Conservation (phyloP, 2,888 invertebrate genomes). For the Epiblema foenella region DNA sequence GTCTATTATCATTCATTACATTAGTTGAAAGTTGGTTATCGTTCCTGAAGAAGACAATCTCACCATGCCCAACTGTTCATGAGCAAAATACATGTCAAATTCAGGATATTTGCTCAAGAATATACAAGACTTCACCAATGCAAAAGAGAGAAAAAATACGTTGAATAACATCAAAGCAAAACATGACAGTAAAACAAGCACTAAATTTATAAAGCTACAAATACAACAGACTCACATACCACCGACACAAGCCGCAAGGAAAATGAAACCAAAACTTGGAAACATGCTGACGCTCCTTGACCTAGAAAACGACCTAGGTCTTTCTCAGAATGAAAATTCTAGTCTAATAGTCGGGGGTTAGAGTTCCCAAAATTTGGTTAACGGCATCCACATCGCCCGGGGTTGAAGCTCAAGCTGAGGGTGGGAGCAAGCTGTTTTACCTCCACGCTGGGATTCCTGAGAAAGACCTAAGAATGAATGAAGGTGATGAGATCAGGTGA, state of each 20-base stretch:
- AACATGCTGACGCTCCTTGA: constrained; percentile 82
- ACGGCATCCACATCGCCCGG: constrained; percentile 72
- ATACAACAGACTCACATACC: constrained; percentile 62
- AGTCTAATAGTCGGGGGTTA: constrained; percentile 47
- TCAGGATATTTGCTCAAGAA: constrained; percentile 40
- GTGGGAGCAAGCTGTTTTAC: constrained; percentile 77
- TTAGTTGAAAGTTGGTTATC: constrained; percentile 34
- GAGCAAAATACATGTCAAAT: constrained; percentile 37
- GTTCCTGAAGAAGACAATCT: constrained; percentile 37
- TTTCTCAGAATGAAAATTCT: constrained; percentile 76
- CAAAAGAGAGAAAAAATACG: constrained; percentile 36
- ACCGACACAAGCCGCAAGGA: constrained; percentile 74
- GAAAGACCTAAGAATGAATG: constrained; percentile 85
- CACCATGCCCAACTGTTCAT: constrained; percentile 39
- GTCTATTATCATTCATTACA: constrained; percentile 28
- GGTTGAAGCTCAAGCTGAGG: constrained; percentile 78
- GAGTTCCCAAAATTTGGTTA: constrained; percentile 81
- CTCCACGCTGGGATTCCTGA: constrained; percentile 81
- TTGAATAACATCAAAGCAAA: constrained; percentile 44
- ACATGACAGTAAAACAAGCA: constrained; percentile 49
- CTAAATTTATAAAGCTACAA: constrained; percentile 54
- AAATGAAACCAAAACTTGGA: constrained; percentile 83
- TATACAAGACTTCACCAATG: constrained; percentile 26
- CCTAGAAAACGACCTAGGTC: constrained; percentile 82
- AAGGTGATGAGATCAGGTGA: constrained; percentile 78